Evolutionary conservation across 2,888 invertebrate species (phyloP).

Genomic region (Volucella inflata): DNA sequence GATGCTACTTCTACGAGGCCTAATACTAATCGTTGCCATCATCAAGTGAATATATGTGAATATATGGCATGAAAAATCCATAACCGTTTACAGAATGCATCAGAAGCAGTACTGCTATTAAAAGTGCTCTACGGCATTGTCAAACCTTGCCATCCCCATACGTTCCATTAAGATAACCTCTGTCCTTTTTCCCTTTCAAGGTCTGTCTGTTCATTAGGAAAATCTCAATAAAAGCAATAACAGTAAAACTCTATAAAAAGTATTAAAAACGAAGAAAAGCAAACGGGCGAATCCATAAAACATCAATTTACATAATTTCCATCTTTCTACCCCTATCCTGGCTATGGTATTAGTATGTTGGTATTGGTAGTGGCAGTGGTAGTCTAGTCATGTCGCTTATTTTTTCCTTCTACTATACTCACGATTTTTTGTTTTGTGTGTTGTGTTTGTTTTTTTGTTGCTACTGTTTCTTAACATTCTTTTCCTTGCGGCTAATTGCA

Average conservation of each 20-base stretch:
- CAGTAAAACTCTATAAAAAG: slow-evolving; percentile 66
- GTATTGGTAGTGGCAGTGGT: neutral
- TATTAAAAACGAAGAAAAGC: slow-evolving; percentile 60
- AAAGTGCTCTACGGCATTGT: too few species aligned
- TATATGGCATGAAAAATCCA: too few species aligned
- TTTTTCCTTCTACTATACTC: slow-evolving; percentile 40
- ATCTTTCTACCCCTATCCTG: slow-evolving; percentile 71
- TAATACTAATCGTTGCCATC: too few species aligned
- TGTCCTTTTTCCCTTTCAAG: neutral
- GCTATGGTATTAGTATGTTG: neutral
- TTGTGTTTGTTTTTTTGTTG: slow-evolving; percentile 13
- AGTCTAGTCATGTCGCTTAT: neutral
- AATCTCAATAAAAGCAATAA: slow-evolving; percentile 56
- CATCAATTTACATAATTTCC: slow-evolving; percentile 73
- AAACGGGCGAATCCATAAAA: slow-evolving; percentile 70
- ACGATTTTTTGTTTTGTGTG: slow-evolving; percentile 26
- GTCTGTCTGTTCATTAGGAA: slow-evolving; percentile 12
- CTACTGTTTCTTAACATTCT: slow-evolving; percentile 59
- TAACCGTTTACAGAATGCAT: too few species aligned
- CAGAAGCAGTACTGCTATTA: too few species aligned
- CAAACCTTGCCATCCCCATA: too few species aligned
- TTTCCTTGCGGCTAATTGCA: slow-evolving; percentile 81
- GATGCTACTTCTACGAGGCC: too few species aligned
- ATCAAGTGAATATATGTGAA: too few species aligned
- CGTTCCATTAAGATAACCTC: too few species aligned